Evolutionary conservation across 1,140 invertebrate genomes (phyloP).

Genomic region (Cryptotermes secundus): DNA sequence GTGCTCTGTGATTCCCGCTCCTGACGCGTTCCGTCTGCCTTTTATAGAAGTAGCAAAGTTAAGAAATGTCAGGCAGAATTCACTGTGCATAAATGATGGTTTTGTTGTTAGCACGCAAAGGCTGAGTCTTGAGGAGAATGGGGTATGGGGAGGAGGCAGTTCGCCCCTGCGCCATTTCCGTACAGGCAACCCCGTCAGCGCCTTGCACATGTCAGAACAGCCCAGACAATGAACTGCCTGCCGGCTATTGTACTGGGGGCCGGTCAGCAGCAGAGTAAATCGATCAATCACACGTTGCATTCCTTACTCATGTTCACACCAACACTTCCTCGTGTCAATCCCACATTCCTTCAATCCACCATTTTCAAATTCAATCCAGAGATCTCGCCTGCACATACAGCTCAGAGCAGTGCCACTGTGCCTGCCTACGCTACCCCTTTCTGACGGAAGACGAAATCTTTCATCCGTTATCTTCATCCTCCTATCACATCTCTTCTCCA

Average conservation of each 20-base stretch:
- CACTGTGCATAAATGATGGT: conserved; percentile 5
- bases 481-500: no score
- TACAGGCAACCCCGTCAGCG: no score
- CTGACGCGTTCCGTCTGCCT: background rate
- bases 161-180: no score
- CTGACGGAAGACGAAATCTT: no score
- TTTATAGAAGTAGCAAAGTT: background rate
- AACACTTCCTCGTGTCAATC: background rate
- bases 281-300: background rate
- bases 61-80: conserved; percentile 11
- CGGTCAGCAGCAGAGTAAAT: background rate
- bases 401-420: no score
- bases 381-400: no score
- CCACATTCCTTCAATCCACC: no score
- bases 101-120: conserved; percentile 12
- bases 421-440: no score
- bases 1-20: background rate
- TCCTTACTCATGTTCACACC: background rate
- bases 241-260: no score
- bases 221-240: conserved; percentile 2
- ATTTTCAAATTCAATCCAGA: no score
- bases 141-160: background rate
- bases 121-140: background rate
- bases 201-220: no score
- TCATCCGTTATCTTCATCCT: no score